phyloP scores from a whole-genome alignment of 2,797 vertebrate species.

The Fringilla coelebs region DNA sequence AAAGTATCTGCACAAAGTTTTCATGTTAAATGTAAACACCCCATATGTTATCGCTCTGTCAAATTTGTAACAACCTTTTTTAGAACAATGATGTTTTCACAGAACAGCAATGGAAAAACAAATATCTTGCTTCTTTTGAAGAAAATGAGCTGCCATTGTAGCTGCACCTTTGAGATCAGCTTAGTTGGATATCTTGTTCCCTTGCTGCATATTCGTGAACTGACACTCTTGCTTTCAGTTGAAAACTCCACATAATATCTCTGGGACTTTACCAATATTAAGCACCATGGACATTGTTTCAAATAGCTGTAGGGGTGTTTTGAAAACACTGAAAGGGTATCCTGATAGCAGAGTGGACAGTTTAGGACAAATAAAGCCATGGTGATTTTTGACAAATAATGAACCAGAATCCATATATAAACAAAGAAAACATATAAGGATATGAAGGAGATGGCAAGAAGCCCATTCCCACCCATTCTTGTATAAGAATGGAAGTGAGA shows the following conservation, averaged over 20 bases:
- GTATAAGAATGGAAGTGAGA: not conserved
- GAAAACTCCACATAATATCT: not conserved
- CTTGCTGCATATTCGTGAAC: not conserved
- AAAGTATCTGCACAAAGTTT: not conserved
- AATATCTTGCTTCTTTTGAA: not conserved
- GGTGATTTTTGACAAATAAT: not conserved
- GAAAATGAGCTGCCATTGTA: not conserved
- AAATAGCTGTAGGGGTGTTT: not conserved
- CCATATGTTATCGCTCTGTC: not conserved
- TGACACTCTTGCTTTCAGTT: not conserved
- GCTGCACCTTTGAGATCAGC: not conserved
- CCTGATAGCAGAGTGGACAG: not conserved
- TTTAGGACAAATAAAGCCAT: not conserved
- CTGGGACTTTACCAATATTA: not conserved
- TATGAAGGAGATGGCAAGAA: not conserved
- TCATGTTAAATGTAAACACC: rapidly evolving
- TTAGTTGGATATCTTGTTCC: not conserved
- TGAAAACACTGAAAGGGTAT: not conserved
- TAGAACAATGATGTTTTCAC: not conserved
- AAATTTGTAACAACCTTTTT: not conserved
- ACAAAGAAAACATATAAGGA: not conserved
- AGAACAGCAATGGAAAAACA: not conserved
- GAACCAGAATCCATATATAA: not conserved
- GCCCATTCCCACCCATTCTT: too few species aligned
- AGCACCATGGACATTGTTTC: not conserved